Evolutionary conservation across 2,797 vertebrate species (phyloP).

Genomic region (Gymnopithys bicolor): DNA sequence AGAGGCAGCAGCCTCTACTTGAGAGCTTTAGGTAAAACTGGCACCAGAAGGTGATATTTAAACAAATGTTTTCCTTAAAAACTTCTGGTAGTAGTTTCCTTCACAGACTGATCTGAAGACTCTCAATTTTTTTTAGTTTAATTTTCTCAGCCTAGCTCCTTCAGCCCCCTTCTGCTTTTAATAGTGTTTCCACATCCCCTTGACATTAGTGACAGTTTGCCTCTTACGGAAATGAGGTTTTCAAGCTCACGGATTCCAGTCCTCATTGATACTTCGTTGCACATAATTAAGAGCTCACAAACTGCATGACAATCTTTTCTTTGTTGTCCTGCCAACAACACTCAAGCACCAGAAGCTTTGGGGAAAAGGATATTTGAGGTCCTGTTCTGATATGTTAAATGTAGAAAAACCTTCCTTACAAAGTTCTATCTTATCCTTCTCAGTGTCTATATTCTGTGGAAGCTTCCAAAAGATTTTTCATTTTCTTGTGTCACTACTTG

Average conservation of each 20-base stretch:
- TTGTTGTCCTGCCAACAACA: not conserved
- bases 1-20: not conserved
- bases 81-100: not conserved
- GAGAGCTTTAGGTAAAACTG: not conserved
- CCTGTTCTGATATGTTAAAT: not conserved
- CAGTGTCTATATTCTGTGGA: not conserved
- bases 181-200: not conserved
- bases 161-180: not conserved
- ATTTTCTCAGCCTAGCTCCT: not conserved
- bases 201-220: not conserved
- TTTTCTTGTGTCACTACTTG: not conserved
- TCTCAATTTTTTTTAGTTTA: not conserved
- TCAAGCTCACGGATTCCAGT: not conserved
- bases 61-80: not conserved
- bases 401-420: not conserved
- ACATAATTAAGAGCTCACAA: not conserved
- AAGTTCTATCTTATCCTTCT: not conserved
- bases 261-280: not conserved
- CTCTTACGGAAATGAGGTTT: not conserved
- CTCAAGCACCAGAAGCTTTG: not conserved
- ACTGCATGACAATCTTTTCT: rapidly evolving
- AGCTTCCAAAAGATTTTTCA: not conserved
- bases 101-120: not conserved
- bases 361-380: not conserved
- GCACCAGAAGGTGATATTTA: not conserved